Base-by-base conservation (phyloP, 2,888 invertebrate species). In the Chymomyza amoena region DNA sequence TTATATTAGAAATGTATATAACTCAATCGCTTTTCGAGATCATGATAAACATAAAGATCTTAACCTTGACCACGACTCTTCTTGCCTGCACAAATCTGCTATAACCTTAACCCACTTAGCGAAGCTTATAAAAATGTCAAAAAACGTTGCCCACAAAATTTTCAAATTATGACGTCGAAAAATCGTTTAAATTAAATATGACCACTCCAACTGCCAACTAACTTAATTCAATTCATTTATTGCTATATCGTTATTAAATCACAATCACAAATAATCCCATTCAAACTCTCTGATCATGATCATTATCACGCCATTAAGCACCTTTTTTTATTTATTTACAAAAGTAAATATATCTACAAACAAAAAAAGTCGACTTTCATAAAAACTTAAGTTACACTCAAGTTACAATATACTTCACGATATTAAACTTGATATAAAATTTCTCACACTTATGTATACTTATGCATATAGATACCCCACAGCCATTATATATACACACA, bases 401-500 rank as follows among this genome's bases (percentile, higher is more conserved):
- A 45, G 39, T 13, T 15, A 13, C 13, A 13, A 13, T 13, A 45
- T 45, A 45, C 57, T 57, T 57, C 1, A 64, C 52, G 36, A 50
- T 16, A 28, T 54, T 52, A 60, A 54, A 39, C 50, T 60, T 32
- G 32, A 32, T 20, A 57, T 57, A 13, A 45, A 45, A 45, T 45
- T 45, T 45, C 39, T 45, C 39, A 45, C 39, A 45, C 39, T 45
- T 45, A 45, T 45, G 39, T 45, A 7, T 45, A 15, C 13, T 45
- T 45, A 45, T 45, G 13, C 1, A 45, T 13, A 45, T 13, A 51
- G 16, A 25, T 9, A 10, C 60, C 18, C 50, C 39, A 18, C 50
- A 50, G 56, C 39, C 20, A 10, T 51, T 18, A 45, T 63, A 45
- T 63, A 45, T 68, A 68, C 45, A 16, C 32, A 28, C 50, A 10